Conservation (phyloP, 64 coral and sea anemone species). For the Actinia equina region DNA sequence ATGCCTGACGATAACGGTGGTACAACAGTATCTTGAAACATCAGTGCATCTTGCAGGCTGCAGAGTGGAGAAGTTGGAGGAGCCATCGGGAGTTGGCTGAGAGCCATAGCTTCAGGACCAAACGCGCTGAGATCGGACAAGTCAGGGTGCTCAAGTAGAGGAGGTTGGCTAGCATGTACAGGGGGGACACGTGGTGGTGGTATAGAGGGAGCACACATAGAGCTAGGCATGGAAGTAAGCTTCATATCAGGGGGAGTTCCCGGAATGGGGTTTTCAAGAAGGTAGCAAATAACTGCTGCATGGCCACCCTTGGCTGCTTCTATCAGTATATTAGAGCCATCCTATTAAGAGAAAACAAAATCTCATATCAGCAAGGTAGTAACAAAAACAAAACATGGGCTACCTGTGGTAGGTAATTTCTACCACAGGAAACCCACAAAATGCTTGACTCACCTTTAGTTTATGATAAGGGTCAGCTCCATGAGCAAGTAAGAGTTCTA, state of each 20-base stretch:
- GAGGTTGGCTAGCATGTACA: slow-evolving; percentile 84
- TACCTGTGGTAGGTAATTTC: not conserved
- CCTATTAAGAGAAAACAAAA: slow-evolving; percentile 42
- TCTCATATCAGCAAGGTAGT: not conserved
- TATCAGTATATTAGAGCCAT: slow-evolving; percentile 93
- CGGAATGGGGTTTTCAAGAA: slow-evolving; percentile 83
- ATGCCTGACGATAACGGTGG: slow-evolving; percentile 68
- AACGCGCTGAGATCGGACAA: slow-evolving; percentile 62
- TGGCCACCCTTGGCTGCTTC: slow-evolving; percentile 97
- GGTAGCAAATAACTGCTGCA: slow-evolving; percentile 85
- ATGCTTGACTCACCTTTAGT: slow-evolving; percentile 65
- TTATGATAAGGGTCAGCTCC: slow-evolving; percentile 91
- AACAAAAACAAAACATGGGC: not conserved
- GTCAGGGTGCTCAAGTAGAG: slow-evolving; percentile 77
- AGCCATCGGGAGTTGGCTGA: slow-evolving; percentile 62
- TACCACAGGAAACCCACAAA: not conserved
- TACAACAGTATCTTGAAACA: slow-evolving; percentile 55
- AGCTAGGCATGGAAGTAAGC: slow-evolving; percentile 65
- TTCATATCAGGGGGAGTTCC: slow-evolving; percentile 78
- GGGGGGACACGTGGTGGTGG: slow-evolving; percentile 95
- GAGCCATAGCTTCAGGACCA: slow-evolving; percentile 41
- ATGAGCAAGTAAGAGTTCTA: slow-evolving; percentile 93
- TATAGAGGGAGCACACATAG: slow-evolving; percentile 73
- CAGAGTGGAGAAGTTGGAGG: slow-evolving; percentile 76
- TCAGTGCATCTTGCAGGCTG: slow-evolving; percentile 30